Evolutionary conservation across 2,888 invertebrate genomes (phyloP).

Genomic region (Labia minor): DNA sequence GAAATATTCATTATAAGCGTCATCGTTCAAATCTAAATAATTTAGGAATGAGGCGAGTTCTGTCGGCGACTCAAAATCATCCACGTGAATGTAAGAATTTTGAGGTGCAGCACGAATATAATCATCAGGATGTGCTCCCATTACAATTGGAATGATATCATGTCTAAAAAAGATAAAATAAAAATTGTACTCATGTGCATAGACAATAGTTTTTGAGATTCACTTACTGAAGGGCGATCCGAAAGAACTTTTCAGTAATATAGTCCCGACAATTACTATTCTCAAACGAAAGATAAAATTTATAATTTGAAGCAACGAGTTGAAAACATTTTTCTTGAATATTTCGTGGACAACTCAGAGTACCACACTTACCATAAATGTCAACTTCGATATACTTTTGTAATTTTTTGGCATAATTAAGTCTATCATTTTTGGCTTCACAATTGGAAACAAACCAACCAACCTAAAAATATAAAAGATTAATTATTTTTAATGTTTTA

Average conservation of each 20-base stretch:
- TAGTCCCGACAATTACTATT: conserved; percentile 95
- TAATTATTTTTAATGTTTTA: too few species aligned
- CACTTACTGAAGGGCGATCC: conserved; percentile 80
- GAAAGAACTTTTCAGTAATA: conserved; percentile 93
- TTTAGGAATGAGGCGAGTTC: conserved; percentile 78
- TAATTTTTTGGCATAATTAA: conserved; percentile 77
- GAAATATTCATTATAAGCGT: conserved; percentile 88
- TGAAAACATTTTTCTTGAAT: conserved; percentile 61
- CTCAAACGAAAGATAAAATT: conserved; percentile 94
- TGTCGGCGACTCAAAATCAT: conserved; percentile 80
- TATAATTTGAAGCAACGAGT: conserved; percentile 83
- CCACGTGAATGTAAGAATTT: conserved; percentile 89
- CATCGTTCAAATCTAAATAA: conserved; percentile 74
- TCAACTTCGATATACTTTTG: conserved; percentile 76
- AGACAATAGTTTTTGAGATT: too few species aligned
- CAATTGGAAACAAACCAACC: conserved; percentile 99
- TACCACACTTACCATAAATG: conserved; percentile 84
- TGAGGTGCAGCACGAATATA: conserved; percentile 80
- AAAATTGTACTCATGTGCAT: too few species aligned
- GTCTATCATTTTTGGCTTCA: conserved; percentile 78
- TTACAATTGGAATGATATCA: conserved; percentile 84
- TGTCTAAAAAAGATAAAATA: conserved; percentile 41
- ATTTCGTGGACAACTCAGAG: conserved; percentile 70
- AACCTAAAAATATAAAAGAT: conserved; percentile 41
- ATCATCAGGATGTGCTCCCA: conserved; percentile 89